phyloP scores from a whole-genome alignment of 2,888 invertebrate species.

The Nemurella pictetii region DNA sequence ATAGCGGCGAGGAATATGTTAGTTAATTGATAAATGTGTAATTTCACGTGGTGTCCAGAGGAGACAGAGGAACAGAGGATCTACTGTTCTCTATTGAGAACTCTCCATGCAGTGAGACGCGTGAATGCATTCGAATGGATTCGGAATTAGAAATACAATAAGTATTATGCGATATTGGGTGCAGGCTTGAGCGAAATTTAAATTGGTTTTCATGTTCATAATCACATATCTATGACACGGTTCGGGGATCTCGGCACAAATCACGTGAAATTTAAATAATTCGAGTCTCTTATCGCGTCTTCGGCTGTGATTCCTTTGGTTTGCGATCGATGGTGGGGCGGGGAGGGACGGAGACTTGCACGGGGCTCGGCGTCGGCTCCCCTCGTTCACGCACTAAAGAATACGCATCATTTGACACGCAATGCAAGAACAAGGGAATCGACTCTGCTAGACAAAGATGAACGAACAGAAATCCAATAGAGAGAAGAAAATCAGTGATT shows the following conservation, averaged over 20 bases:
- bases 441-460: slow-evolving; percentile 32
- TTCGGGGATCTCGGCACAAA: neutral
- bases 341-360: too few relatives aligned
- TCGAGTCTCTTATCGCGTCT: neutral
- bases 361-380: slow-evolving; percentile 3
- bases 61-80: neutral
- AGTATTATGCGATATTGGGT: neutral
- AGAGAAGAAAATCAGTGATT: slow-evolving; percentile 33
- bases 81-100: too few relatives aligned
- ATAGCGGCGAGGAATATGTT: neutral
- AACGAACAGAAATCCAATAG: slow-evolving; percentile 39
- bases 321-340: slow-evolving; percentile 4
- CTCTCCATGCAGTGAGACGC: too few relatives aligned
- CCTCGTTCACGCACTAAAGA: slow-evolving; percentile 22
- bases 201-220: neutral
- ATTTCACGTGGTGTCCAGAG: neutral
- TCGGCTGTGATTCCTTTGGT: slow-evolving; percentile 4
- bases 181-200: neutral
- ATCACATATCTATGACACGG: neutral
- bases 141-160: neutral
- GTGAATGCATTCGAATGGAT: neutral
- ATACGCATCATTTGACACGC: slow-evolving; percentile 41
- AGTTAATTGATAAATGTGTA: neutral
- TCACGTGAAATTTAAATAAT: slow-evolving; percentile 4
- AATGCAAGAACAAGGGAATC: slow-evolving; percentile 31